These are phyloP conservation scores for Thaleichthys pacificus DNA, from an alignment of 2,797 vertebrate genomes.

Conservation along the genomic window DNA sequence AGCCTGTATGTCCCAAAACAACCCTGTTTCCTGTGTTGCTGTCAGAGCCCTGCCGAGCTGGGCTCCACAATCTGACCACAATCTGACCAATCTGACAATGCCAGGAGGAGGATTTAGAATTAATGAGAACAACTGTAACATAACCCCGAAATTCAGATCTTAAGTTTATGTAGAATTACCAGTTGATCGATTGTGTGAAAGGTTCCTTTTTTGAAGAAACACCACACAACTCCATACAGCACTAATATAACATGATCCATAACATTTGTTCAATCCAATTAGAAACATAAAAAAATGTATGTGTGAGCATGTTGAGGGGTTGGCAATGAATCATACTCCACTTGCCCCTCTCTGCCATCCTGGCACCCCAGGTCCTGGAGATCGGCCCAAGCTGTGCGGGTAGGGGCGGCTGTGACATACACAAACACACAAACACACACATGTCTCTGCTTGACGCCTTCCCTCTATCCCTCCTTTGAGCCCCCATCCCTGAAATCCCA, in stretches of 20 bases:
- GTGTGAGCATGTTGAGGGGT: neutral
- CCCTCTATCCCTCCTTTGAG: slow-evolving; percentile 27
- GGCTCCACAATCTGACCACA: neutral
- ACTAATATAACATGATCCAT: too few relatives aligned
- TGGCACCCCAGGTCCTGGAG: slow-evolving; percentile 25
- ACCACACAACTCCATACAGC: too few relatives aligned
- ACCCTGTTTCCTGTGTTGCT: neutral
- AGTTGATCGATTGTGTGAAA: too few relatives aligned
- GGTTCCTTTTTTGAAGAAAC: too few relatives aligned
- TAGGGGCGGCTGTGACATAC: neutral
- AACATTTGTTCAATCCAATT: too few relatives aligned
- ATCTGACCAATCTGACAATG: neutral
- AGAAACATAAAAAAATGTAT: neutral
- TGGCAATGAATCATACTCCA: neutral
- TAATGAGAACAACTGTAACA: too few relatives aligned
- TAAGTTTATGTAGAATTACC: too few relatives aligned
- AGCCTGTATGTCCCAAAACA: neutral
- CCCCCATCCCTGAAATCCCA: slow-evolving; percentile 57
- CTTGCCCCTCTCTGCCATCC: slow-evolving; percentile 10
- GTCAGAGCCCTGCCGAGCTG: neutral
- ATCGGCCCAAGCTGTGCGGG: slow-evolving; percentile 24
- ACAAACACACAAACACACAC: slow-evolving; percentile 7
- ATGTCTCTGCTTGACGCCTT: slow-evolving; percentile 16
- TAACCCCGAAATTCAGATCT: too few relatives aligned
- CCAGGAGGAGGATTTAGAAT: neutral